Percentiles rank a stretch among this genome's conserved stretches.
These are phyloP conservation scores for Misgurnus mizolepis DNA, from an alignment of 2,113 vertebrate genomes.

Conservation along the genomic window DNA sequence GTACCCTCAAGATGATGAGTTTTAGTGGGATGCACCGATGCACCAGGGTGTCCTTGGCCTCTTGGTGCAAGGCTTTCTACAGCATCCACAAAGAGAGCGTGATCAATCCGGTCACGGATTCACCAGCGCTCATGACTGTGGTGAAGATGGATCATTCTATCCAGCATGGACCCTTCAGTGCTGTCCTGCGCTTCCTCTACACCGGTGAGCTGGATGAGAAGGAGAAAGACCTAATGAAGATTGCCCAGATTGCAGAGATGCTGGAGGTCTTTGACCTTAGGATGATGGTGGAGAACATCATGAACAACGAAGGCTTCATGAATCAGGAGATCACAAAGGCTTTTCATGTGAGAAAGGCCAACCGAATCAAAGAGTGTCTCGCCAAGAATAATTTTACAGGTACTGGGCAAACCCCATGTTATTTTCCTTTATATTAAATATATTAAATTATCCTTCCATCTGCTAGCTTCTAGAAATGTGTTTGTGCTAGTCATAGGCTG, in stretches of 20 bases:
- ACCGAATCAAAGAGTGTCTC: conserved; percentile 90
- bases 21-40: conserved; percentile 57
- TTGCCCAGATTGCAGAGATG: conserved; percentile 88
- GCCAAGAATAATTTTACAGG: conserved; percentile 87
- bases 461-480: background rate
- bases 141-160: conserved; percentile 86
- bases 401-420: conserved; percentile 49
- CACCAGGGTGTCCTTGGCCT: conserved; percentile 65
- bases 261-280: conserved; percentile 88
- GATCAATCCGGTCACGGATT: conserved; percentile 79
- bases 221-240: conserved; percentile 82
- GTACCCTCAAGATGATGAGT: conserved; percentile 61
- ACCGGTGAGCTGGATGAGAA: conserved; percentile 86
- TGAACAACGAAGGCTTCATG: conserved; percentile 92
- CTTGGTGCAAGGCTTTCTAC: conserved; percentile 85
- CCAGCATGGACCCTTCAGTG: conserved; percentile 82
- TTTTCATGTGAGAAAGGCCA: conserved; percentile 90
- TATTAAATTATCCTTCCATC: background rate
- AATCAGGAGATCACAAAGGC: conserved; percentile 94
- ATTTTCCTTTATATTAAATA: background rate
- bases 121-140: conserved; percentile 75
- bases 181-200: conserved; percentile 85
- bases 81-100: conserved; percentile 80
- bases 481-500: no score
- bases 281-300: conserved; percentile 93